Evolutionary conservation across 1,140 invertebrate species (phyloP).

Genomic region (Vollenhovia emeryi): DNA sequence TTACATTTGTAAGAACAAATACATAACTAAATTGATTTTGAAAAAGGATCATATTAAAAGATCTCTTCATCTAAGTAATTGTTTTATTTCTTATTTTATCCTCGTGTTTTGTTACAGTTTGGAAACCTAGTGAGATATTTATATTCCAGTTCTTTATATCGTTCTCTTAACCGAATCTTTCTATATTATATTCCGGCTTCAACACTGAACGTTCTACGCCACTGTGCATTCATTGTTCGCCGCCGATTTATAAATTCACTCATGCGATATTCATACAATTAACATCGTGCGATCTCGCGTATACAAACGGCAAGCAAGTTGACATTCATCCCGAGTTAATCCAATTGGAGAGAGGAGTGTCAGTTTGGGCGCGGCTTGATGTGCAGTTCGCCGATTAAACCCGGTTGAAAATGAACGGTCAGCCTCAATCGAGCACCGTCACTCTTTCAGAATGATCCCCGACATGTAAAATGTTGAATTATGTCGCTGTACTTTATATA

Average conservation of each 20-base stretch:
- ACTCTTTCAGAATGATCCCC: conserved; percentile 25
- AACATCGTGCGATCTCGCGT: conserved; percentile 55
- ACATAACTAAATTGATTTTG: not conserved
- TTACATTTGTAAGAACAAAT: not conserved
- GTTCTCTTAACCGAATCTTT: not conserved
- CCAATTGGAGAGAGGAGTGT: conserved; percentile 76
- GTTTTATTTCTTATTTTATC: not conserved
- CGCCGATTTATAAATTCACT: conserved; percentile 67
- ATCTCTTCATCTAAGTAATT: not conserved
- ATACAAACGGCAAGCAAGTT: conserved; percentile 60
- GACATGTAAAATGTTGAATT: conserved; percentile 21
- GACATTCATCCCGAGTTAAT: conserved; percentile 72
- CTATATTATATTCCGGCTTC: not conserved
- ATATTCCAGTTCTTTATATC: not conserved
- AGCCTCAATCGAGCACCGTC: conserved; percentile 22
- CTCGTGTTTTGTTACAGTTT: not conserved
- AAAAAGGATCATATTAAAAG: not conserved
- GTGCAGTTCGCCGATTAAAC: conserved; percentile 67
- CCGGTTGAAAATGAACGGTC: conserved; percentile 53
- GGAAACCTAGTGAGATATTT: not conserved
- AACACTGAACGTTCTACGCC: not conserved
- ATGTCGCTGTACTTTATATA: not conserved
- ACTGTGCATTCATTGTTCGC: conserved; percentile 47
- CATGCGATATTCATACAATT: conserved; percentile 74
- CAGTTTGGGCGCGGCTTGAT: conserved; percentile 73